Evolutionary conservation across 2,797 vertebrate genomes (phyloP).

Genomic region (Heteromormyrus szaboi): DNA sequence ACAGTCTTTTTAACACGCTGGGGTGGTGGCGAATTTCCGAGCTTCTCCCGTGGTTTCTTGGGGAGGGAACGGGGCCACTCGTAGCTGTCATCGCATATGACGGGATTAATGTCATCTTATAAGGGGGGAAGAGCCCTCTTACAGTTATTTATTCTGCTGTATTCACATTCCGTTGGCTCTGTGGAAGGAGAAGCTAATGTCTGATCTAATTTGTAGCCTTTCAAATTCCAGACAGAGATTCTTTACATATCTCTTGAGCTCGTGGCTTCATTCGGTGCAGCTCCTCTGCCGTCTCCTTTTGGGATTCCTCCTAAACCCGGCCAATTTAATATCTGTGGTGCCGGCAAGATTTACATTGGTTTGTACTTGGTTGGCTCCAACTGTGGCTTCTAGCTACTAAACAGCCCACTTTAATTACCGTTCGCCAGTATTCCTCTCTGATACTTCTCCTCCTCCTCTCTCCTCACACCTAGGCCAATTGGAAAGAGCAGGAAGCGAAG

Average conservation of each 20-base stretch:
- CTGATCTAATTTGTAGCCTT: constrained; percentile 99
- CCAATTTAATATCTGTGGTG: constrained; percentile 98
- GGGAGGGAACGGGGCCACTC: constrained; percentile 86
- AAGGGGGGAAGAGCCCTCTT: constrained; percentile 91
- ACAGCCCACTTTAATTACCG: constrained; percentile 98
- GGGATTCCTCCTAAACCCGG: constrained; percentile 94
- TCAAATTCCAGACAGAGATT: constrained; percentile 98
- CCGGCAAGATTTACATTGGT: constrained; percentile 91
- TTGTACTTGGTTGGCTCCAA: constrained; percentile 93
- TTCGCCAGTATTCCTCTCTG: constrained; percentile 77
- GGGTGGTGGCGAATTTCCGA: constrained; percentile 89
- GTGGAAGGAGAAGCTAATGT: constrained; percentile 83
- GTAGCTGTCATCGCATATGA: constrained; percentile 99
- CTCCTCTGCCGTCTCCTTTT: constrained; percentile 80
- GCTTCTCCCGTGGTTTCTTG: constrained; percentile 84
- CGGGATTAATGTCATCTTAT: constrained; percentile 99
- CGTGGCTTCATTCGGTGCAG: constrained; percentile 73
- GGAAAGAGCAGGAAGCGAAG: constrained; percentile 69
- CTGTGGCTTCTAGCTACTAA: constrained; percentile 92
- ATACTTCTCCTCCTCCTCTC: constrained; percentile 67
- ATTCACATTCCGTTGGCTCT: constrained; percentile 83
- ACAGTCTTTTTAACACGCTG: constrained; percentile 60
- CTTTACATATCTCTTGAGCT: constrained; percentile 99
- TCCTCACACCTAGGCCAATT: constrained; percentile 82
- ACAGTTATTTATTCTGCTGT: constrained; percentile 99